Evolutionary conservation across 2,888 invertebrate species (phyloP).

Genomic region (Oasisia sp.): DNA sequence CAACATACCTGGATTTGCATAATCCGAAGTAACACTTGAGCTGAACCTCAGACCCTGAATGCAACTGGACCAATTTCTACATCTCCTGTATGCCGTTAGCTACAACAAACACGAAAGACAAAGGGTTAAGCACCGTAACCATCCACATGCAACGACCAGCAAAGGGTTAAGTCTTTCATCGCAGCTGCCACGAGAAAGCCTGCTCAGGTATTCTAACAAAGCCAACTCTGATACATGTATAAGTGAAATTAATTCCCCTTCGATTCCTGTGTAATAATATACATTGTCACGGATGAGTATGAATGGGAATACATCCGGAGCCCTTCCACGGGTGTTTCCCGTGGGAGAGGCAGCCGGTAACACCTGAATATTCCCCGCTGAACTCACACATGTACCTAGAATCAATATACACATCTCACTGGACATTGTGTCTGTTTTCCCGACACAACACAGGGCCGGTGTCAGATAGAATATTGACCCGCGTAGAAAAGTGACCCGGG

Average conservation of each 20-base stretch:
- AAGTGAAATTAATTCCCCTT: not conserved
- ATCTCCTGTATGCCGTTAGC: not conserved
- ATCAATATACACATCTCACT: not conserved
- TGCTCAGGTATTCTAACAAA: not conserved
- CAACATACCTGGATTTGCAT: not conserved
- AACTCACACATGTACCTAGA: not conserved
- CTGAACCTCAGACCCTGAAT: not conserved
- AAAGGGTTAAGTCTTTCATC: conserved; percentile 4
- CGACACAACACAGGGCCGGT: not conserved
- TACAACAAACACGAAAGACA: not conserved
- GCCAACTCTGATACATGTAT: not conserved
- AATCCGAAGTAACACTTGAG: not conserved
- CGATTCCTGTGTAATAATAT: not conserved
- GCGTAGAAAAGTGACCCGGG: too few relatives aligned
- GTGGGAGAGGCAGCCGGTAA: not conserved
- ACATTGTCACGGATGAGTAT: too few relatives aligned
- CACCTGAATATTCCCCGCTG: not conserved
- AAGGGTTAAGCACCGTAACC: not conserved
- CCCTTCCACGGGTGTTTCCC: not conserved
- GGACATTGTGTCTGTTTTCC: not conserved
- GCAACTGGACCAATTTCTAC: not conserved
- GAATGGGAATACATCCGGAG: too few relatives aligned
- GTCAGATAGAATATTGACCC: too few relatives aligned
- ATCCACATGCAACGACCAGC: not conserved
- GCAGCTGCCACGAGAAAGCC: not conserved